Conservation (phyloP, 92 coral and sea anemone species). For the Epizoanthus stellaris region DNA sequence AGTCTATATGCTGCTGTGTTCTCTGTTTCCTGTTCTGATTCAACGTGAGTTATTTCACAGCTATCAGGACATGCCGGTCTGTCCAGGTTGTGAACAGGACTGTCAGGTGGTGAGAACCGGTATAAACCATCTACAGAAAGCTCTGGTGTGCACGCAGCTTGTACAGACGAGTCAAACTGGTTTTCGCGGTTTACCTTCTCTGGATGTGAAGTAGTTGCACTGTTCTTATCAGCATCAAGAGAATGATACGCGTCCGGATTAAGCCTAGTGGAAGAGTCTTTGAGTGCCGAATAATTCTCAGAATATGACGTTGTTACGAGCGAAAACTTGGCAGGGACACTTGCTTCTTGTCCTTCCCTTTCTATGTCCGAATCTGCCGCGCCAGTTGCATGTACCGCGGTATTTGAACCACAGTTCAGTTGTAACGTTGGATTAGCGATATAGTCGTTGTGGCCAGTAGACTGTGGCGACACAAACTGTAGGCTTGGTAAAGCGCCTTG, state of each 20-base stretch:
- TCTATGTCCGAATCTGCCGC: not conserved
- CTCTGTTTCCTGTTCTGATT: not conserved
- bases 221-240: not conserved
- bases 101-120: not conserved
- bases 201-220: not conserved
- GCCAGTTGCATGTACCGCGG: not conserved
- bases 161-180: not conserved
- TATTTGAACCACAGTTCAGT: not conserved
- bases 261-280: not conserved
- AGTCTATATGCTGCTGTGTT: not conserved
- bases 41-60: not conserved
- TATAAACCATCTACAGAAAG: not conserved
- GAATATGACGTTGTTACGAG: not conserved
- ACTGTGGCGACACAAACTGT: conserved; percentile 13
- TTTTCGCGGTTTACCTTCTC: not conserved
- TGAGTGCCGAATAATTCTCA: not conserved
- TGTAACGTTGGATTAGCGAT: not conserved
- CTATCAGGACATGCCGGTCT: not conserved
- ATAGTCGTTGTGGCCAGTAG: not conserved
- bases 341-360: not conserved
- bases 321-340: not conserved
- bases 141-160: not conserved
- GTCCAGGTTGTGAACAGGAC: not conserved
- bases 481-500: not conserved
- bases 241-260: not conserved